phyloP scores from a whole-genome alignment of 2,888 invertebrate species.

The Lydus trimaculatus region DNA sequence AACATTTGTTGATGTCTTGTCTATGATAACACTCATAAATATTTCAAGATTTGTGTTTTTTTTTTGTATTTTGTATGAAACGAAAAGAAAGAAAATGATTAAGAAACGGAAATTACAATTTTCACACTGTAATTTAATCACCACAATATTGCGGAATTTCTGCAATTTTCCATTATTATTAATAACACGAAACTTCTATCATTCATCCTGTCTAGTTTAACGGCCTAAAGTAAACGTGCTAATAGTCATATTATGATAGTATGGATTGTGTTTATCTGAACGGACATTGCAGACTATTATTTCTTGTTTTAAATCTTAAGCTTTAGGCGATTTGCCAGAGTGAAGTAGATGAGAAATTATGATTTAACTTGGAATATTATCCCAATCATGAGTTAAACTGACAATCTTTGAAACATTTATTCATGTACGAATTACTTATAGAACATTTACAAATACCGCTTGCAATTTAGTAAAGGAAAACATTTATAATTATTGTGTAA shows the following conservation, averaged over 20 bases:
- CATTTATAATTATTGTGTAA: background rate
- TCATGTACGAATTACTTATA: background rate
- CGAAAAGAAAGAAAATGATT: background rate
- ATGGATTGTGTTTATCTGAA: constrained; percentile 15
- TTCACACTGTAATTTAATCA: constrained; percentile 21
- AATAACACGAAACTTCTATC: background rate
- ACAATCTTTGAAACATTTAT: background rate
- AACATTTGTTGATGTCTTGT: constrained; percentile 5
- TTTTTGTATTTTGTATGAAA: too few relatives aligned
- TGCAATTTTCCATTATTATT: background rate
- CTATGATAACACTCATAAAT: background rate
- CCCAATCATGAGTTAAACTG: constrained; percentile 1
- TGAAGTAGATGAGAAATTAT: constrained; percentile 15
- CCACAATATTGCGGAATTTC: background rate
- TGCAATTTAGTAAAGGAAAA: background rate
- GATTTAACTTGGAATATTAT: background rate
- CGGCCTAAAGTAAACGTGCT: constrained; percentile 17
- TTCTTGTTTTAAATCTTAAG: constrained; percentile 23
- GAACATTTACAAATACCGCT: background rate
- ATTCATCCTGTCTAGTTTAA: constrained; percentile 16
- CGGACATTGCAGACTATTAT: constrained; percentile 25
- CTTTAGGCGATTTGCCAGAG: constrained; percentile 19
- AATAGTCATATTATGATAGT: constrained; percentile 28
- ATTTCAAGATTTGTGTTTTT: background rate
- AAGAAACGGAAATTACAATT: constrained; percentile 8